Conservation (phyloP, 2,797 vertebrate species). For the Dromococcyx pavoninus region DNA sequence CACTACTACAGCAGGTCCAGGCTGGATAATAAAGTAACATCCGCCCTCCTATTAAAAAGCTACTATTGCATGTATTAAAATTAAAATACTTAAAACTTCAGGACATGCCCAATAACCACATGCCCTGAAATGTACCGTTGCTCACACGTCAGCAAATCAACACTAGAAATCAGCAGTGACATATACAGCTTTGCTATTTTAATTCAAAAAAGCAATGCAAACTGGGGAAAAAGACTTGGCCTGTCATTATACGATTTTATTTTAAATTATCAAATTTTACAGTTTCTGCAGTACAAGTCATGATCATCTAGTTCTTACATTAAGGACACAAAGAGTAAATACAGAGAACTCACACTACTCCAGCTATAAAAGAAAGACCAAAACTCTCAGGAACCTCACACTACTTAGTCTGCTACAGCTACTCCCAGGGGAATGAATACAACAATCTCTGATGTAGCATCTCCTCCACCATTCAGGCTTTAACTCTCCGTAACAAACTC, state of each 20-base stretch:
- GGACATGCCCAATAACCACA: not conserved
- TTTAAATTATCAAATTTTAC: not conserved
- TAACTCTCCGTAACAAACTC: not conserved
- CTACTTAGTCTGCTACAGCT: not conserved
- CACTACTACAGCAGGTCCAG: not conserved
- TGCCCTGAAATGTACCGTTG: not conserved
- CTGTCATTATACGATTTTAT: not conserved
- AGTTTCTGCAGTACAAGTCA: not conserved
- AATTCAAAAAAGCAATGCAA: not conserved
- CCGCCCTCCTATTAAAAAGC: not conserved
- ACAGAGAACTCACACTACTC: not conserved
- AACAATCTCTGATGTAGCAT: not conserved
- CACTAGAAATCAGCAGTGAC: not conserved
- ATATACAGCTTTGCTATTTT: not conserved
- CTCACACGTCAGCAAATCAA: not conserved
- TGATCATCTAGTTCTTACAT: not conserved
- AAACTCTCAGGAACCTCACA: not conserved
- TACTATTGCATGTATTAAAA: not conserved
- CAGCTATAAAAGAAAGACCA: not conserved
- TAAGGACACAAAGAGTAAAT: not conserved
- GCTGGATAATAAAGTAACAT: not conserved
- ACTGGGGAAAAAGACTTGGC: not conserved
- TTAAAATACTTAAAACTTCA: not conserved
- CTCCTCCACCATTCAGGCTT: not conserved
- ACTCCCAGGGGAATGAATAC: not conserved